phyloP scores from a whole-genome alignment of 2,797 vertebrate species.

The Choloepus didactylus region DNA sequence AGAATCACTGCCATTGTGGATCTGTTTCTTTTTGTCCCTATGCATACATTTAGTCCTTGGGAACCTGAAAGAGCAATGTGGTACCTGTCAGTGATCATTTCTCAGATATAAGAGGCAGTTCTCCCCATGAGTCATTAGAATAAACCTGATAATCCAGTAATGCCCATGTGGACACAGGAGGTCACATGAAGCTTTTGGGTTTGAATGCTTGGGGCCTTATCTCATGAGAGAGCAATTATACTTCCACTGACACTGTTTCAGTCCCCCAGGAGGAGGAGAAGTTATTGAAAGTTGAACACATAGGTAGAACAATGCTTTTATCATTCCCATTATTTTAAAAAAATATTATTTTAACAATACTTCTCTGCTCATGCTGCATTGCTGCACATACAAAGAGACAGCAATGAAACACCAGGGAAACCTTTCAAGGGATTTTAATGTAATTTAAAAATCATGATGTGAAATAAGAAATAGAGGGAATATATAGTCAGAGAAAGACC shows the following conservation, averaged over 20 bases:
- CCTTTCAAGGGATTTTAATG: not conserved
- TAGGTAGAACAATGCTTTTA: not conserved
- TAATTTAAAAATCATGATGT: not conserved
- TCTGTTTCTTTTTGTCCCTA: not conserved
- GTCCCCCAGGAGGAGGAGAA: not conserved
- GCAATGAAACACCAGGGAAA: not conserved
- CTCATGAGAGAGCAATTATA: not conserved
- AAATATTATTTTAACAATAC: not conserved
- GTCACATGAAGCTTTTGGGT: not conserved
- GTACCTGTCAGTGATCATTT: conserved; percentile 6
- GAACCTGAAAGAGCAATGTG: not conserved
- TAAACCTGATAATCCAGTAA: not conserved
- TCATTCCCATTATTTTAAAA: not conserved
- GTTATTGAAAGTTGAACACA: not conserved
- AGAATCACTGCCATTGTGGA: not conserved
- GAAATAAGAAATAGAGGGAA: not conserved
- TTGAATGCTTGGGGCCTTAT: not conserved
- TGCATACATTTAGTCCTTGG: not conserved
- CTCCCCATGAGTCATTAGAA: not conserved
- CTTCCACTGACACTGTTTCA: not conserved
- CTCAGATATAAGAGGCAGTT: not conserved
- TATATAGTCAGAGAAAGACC: not conserved
- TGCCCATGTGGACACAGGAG: not conserved
- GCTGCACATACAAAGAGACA: not conserved
- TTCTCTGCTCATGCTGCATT: not conserved